Evolutionary conservation across 2,797 vertebrate genomes (phyloP).

Genomic region (Diplodus puntazzo): DNA sequence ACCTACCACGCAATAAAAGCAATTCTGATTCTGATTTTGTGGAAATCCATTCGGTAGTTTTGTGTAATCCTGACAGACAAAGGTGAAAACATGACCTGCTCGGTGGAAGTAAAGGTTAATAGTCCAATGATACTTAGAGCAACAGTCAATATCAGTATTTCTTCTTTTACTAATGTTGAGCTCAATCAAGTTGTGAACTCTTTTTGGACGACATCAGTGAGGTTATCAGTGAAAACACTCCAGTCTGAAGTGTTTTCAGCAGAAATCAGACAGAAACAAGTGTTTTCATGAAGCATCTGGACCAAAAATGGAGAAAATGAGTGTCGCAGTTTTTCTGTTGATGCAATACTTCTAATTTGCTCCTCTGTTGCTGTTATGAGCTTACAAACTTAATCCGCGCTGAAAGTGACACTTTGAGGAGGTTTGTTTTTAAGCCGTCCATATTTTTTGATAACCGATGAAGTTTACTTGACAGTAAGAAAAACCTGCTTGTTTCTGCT

Average conservation of each 20-base stretch:
- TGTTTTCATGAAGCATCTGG: background rate
- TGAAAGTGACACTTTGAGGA: background rate
- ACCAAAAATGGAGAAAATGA: background rate
- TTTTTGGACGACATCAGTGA: background rate
- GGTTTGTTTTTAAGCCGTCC: background rate
- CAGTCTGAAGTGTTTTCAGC: background rate
- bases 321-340: background rate
- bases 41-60: too few species aligned
- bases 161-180: too few species aligned
- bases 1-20: too few species aligned
- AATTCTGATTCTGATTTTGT: too few species aligned
- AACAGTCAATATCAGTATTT: background rate
- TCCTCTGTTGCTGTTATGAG: background rate
- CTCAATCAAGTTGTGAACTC: too few species aligned
- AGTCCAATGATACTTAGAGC: too few species aligned
- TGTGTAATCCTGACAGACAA: too few species aligned
- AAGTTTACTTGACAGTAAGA: background rate
- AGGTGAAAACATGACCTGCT: too few species aligned
- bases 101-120: too few species aligned
- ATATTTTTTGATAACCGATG: background rate
- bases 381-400: background rate
- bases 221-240: background rate
- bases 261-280: conserved; percentile 11
- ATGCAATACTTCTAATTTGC: background rate
- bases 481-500: background rate